A percentile compares a stretch with the other conserved stretches of the same genome.
These are phyloP conservation scores for Pycnonotus jocosus DNA, from an alignment of 2,113 vertebrate genomes.

Conservation along the genomic window DNA sequence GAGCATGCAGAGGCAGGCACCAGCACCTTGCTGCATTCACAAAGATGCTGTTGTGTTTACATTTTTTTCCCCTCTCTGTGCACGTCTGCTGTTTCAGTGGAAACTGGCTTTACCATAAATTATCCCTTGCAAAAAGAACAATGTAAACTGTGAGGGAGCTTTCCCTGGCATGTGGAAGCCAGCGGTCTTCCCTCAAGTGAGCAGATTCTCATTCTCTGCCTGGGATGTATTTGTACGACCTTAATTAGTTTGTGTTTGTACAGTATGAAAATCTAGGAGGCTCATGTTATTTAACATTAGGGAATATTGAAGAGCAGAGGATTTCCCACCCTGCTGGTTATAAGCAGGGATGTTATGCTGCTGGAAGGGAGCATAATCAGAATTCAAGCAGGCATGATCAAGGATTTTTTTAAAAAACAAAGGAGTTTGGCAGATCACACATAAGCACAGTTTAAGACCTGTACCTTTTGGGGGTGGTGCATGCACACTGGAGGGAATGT, in stretches of 20 bases:
- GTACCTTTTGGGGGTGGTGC: neutral
- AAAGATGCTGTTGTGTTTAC: slow-evolving; percentile 53
- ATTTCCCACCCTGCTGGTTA: neutral
- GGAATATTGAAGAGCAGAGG: slow-evolving; percentile 1
- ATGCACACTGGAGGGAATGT: neutral
- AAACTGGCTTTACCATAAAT: neutral
- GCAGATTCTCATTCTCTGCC: slow-evolving; percentile 12
- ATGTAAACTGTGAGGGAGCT: neutral
- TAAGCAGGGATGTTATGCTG: neutral
- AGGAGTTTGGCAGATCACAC: neutral
- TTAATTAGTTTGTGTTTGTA: slow-evolving; percentile 61
- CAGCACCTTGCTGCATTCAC: slow-evolving; percentile 9
- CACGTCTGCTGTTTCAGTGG: neutral
- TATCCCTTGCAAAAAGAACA: slow-evolving; percentile 30
- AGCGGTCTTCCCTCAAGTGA: neutral
- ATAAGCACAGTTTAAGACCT: neutral
- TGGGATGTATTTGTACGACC: slow-evolving; percentile 15
- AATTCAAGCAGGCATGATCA: neutral
- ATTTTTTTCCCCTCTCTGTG: neutral
- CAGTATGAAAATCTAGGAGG: slow-evolving; percentile 31
- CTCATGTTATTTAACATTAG: neutral
- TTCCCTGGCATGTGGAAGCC: neutral
- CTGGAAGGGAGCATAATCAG: neutral
- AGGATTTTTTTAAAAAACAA: neutral
- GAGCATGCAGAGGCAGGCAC: slow-evolving; percentile 5